phyloP scores from a whole-genome alignment of 2,888 invertebrate species.

The Tachystola acroxantha region DNA sequence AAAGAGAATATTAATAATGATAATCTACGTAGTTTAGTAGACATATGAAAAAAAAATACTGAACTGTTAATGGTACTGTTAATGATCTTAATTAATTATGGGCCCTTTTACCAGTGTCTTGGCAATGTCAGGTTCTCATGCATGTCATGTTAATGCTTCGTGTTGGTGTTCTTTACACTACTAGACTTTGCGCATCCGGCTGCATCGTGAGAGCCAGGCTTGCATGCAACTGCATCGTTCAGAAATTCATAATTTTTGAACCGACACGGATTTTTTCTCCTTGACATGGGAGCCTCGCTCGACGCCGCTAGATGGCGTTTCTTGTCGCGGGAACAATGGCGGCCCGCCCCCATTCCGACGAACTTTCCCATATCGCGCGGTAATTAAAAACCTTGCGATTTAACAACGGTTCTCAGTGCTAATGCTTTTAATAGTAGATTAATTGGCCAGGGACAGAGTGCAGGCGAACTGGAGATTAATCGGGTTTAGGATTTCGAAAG shows the following conservation, averaged over 20 bases:
- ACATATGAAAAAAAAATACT: too few species aligned
- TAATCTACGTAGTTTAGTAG: too few species aligned
- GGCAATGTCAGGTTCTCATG: not conserved
- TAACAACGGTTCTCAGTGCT: conserved; percentile 23
- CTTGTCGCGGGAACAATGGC: conserved; percentile 24
- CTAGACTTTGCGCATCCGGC: too few species aligned
- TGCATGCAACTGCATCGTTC: conserved; percentile 3
- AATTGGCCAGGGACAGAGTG: conserved; percentile 8
- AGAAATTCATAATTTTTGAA: not conserved
- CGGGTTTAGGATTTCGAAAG: not conserved
- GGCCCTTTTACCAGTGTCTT: too few species aligned
- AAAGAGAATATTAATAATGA: too few species aligned
- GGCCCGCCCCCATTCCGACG: conserved; percentile 36
- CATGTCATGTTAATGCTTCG: too few species aligned
- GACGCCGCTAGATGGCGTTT: conserved; percentile 21
- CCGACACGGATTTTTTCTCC: conserved; percentile 9
- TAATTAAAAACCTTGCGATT: conserved; percentile 27
- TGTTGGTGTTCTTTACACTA: too few species aligned
- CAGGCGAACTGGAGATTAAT: too few species aligned
- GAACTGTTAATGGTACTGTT: too few species aligned
- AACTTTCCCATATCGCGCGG: conserved; percentile 38
- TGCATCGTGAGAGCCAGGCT: not conserved
- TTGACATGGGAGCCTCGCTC: conserved; percentile 15
- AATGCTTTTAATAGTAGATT: conserved; percentile 2
- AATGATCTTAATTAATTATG: too few species aligned